These are phyloP conservation scores for Lepetodrilus schrolli DNA, from an alignment of 2,888 invertebrate genomes.

Conservation along the genomic window DNA sequence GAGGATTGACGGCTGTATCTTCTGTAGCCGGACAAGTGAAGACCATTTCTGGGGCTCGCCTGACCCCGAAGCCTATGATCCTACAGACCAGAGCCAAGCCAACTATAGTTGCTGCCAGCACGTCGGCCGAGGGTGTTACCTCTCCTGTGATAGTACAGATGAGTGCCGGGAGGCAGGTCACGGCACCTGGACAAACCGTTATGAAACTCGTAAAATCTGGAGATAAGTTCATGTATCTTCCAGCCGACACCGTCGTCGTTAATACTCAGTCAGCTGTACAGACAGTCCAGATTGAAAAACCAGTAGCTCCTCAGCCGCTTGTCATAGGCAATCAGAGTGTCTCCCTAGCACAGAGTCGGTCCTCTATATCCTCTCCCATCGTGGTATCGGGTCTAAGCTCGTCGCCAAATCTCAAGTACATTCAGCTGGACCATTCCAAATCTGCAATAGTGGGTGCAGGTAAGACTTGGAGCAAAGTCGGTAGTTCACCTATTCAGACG, in stretches of 20 bases:
- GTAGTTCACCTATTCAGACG: neutral
- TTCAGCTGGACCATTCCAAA: neutral
- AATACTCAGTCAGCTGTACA: neutral
- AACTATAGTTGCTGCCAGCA: neutral
- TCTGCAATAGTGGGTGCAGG: neutral
- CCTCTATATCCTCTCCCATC: no score
- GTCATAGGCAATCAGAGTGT: neutral
- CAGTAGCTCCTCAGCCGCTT: neutral
- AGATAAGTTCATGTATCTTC: neutral
- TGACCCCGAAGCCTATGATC: neutral
- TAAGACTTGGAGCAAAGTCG: neutral
- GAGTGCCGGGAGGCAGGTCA: neutral
- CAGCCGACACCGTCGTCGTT: neutral
- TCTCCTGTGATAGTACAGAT: neutral
- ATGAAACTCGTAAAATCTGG: slow-evolving; percentile 8
- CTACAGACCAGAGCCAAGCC: neutral
- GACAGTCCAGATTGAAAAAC: neutral
- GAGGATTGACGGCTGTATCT: neutral
- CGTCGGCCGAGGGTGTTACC: neutral
- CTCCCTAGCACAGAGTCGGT: neutral
- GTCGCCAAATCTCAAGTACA: neutral
- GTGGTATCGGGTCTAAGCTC: neutral
- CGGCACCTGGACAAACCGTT: neutral
- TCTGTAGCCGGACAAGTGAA: neutral
- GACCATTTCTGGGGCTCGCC: neutral